Base-by-base conservation (phyloP, 1,140 invertebrate genomes). In the Drosophila takahashii region DNA sequence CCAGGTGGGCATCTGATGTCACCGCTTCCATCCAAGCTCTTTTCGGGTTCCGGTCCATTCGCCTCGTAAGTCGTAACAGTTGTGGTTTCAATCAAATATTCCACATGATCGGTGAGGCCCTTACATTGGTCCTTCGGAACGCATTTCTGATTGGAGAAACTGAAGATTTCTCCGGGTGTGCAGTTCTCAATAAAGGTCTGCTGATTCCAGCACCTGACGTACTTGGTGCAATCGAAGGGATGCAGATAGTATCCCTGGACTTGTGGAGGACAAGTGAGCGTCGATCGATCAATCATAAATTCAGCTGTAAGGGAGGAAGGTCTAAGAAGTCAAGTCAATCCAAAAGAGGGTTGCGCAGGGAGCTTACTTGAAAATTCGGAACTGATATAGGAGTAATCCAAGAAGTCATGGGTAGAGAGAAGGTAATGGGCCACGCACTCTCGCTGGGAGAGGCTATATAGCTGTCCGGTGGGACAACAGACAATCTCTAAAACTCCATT, bases 141-240 rank as follows among this genome's bases (percentile, higher is more conserved):
- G 34, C 90, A 91, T 11, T 42, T 29, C 18, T 79, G 77, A 22
- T 77, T 62, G 0, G 83, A 69, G 13, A 90, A 76, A 34, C 90
- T 91, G 4, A 91, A 91, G 0, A 91, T 74, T 13, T 77, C 53
- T 1, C 71, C 83, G 10, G 22, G 18, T 9, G 37, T 93, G 89
- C 96, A 96, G 15, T 93, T 91, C 89, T 95, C 94, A 11, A 95
- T 91, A 47, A 91, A 93, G 2, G 94, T 93, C 36, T 84, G 86
- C 1, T 95, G 95, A 76, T 94, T 92, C 0, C 91, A 89, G 89
- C 96, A 96, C 59, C 94, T 95, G 2, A 96, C 62, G 76, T 94
- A 96, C 74, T 95, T 95, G 6, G 91, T 92, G 71, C 95, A 96
- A 41, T 95, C 94, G 10, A 92, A 92, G 2, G 94, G 94, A 92